These are phyloP conservation scores for Acrossocheilus wenchowensis DNA, from an alignment of 2,797 vertebrate genomes.

Conservation along the genomic window DNA sequence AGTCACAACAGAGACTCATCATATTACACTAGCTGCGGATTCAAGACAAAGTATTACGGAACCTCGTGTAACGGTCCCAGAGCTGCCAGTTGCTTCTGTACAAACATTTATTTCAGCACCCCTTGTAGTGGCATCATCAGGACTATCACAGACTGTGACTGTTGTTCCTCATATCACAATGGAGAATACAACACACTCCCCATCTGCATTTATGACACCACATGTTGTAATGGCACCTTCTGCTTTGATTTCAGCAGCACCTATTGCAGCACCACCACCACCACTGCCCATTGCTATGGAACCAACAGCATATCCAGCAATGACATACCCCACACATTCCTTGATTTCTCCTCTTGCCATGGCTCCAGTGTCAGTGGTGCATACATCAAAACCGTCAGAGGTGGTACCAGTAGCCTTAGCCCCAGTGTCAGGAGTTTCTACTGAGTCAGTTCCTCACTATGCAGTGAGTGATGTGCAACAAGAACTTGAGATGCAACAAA, in stretches of 20 bases:
- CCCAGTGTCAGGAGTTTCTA: conserved; percentile 34
- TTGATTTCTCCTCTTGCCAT: conserved; percentile 17
- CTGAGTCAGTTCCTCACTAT: conserved; percentile 12
- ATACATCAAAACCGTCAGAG: conserved; percentile 28
- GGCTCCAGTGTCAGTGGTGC: conserved; percentile 10
- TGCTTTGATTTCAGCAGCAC: conserved; percentile 34
- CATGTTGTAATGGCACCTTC: conserved; percentile 37
- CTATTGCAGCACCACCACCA: conserved; percentile 13
- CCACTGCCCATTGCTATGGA: conserved; percentile 16
- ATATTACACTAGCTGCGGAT: background rate
- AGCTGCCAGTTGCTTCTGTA: conserved; percentile 50
- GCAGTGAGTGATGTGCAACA: conserved; percentile 3
- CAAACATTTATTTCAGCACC: conserved; percentile 42
- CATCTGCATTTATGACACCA: conserved; percentile 11
- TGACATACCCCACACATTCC: conserved; percentile 45
- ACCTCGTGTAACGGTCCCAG: conserved; percentile 50
- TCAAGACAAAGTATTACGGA: background rate
- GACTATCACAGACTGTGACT: conserved; percentile 12
- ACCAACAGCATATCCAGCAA: conserved; percentile 33
- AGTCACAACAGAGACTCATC: background rate
- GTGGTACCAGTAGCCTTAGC: conserved; percentile 44
- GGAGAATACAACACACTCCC: conserved; percentile 4
- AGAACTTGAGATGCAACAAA: conserved; percentile 32
- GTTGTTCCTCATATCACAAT: conserved; percentile 17
- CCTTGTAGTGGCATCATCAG: conserved; percentile 13